Conservation (phyloP, 2,888 invertebrate species). For the Eupsilia transversa region DNA sequence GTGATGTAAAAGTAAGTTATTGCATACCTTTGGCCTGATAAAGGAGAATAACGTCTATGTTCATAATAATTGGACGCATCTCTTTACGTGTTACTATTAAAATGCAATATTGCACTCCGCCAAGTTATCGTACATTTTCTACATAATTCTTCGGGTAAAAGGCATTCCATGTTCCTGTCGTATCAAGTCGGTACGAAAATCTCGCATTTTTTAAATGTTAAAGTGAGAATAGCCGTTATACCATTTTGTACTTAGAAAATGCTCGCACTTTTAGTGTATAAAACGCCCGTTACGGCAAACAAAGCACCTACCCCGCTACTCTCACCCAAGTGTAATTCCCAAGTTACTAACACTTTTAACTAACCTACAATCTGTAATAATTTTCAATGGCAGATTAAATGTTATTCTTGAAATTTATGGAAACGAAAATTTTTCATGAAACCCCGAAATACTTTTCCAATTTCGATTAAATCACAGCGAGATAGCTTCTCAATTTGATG, state of each 20-base stretch:
- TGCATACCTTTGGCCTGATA: background rate
- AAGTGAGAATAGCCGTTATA: slow-evolving; percentile 37
- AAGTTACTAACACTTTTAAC: slow-evolving; percentile 52
- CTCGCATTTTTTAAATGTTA: slow-evolving; percentile 43
- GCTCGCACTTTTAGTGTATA: slow-evolving; percentile 51
- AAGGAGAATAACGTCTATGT: background rate
- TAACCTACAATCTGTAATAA: slow-evolving; percentile 55
- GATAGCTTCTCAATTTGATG: slow-evolving; percentile 20
- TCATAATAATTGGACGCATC: slow-evolving; percentile 3
- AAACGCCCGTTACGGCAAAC: slow-evolving; percentile 51
- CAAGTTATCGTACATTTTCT: background rate
- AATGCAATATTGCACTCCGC: slow-evolving; percentile 16
- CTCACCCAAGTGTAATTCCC: slow-evolving; percentile 45
- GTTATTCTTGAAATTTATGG: slow-evolving; percentile 14
- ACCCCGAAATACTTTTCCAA: slow-evolving; percentile 38
- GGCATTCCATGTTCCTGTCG: slow-evolving; percentile 38
- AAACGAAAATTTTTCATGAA: slow-evolving; percentile 8
- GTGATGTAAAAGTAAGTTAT: background rate
- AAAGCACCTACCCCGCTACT: slow-evolving; percentile 44
- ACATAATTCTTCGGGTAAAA: slow-evolving; percentile 28
- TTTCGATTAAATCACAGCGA: slow-evolving; percentile 48
- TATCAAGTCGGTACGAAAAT: slow-evolving; percentile 29
- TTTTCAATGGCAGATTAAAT: slow-evolving; percentile 32
- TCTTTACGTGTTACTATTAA: background rate
- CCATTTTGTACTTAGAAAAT: slow-evolving; percentile 52